Evolutionary conservation across 2,888 invertebrate species (phyloP).

Genomic region (Macrosoma leucophasiata): DNA sequence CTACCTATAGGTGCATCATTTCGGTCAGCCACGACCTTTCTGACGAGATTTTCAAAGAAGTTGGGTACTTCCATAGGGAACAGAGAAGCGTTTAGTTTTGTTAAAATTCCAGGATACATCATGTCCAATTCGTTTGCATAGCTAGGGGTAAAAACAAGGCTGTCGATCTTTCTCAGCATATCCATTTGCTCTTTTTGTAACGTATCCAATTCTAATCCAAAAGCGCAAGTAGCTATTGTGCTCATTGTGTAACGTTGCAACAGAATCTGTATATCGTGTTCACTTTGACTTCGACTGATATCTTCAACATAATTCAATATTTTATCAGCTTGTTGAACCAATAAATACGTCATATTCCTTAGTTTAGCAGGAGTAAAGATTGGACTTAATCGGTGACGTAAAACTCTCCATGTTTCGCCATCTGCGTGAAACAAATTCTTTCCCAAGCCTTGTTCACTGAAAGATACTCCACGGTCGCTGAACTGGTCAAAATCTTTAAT

Average conservation of each 20-base stretch:
- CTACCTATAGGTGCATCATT: constrained; percentile 34
- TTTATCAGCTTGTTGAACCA: constrained; percentile 35
- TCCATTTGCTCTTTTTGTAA: constrained; percentile 6
- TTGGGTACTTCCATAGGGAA: constrained; percentile 29
- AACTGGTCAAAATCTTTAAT: constrained; percentile 48
- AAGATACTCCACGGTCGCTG: constrained; percentile 38
- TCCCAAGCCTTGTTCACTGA: constrained; percentile 39
- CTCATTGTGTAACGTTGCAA: constrained; percentile 37
- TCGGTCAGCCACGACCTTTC: constrained; percentile 33
- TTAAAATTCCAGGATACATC: constrained; percentile 42
- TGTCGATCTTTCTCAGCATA: constrained; percentile 6
- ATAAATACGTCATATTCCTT: constrained; percentile 45
- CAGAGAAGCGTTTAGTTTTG: constrained; percentile 30
- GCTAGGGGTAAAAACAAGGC: constrained; percentile 4
- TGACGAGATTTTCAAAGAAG: constrained; percentile 35
- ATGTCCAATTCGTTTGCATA: constrained; percentile 26
- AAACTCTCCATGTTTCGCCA: constrained; percentile 39
- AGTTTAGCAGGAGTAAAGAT: constrained; percentile 48
- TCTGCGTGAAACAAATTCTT: constrained; percentile 43
- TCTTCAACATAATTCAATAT: constrained; percentile 31
- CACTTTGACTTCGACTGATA: constrained; percentile 21
- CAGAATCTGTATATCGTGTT: constrained; percentile 32
- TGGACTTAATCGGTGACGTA: constrained; percentile 42
- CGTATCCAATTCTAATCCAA: constrained; percentile 36
- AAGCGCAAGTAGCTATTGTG: constrained; percentile 33